phyloP scores from a whole-genome alignment of 2,888 invertebrate genomes.

The Diarsia mendica region DNA sequence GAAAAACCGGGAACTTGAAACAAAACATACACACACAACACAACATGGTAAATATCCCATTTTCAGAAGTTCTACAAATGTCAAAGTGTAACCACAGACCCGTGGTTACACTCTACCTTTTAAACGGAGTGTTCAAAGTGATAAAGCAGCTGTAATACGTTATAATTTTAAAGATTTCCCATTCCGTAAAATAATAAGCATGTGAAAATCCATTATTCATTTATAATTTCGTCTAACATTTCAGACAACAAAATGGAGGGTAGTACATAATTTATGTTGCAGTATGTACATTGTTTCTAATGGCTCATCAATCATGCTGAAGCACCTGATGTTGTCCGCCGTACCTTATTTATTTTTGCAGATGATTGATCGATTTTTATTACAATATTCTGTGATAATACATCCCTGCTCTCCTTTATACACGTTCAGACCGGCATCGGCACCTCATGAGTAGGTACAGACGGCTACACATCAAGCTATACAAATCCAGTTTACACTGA shows the following conservation, averaged over 20 bases:
- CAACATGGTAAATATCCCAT: too few relatives aligned
- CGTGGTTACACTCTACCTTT: not conserved
- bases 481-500: too few relatives aligned
- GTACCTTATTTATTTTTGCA: constrained; percentile 18
- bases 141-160: not conserved
- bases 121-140: not conserved
- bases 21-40: too few relatives aligned
- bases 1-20: too few relatives aligned
- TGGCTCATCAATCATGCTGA: constrained; percentile 45
- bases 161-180: not conserved
- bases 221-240: constrained; percentile 8
- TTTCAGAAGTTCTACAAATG: not conserved
- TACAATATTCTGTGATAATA: not conserved
- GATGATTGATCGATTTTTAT: constrained; percentile 36
- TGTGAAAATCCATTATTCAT: constrained; percentile 22
- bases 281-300: constrained; percentile 26
- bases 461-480: too few relatives aligned
- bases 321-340: constrained; percentile 28
- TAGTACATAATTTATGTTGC: constrained; percentile 9
- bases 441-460: too few relatives aligned
- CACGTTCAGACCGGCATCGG: too few relatives aligned
- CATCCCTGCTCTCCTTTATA: not conserved
- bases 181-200: not conserved
- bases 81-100: not conserved
- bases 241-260: constrained; percentile 2